Evolutionary conservation across 2,888 invertebrate genomes (phyloP).

Genomic region (Alloplasta piceator): DNA sequence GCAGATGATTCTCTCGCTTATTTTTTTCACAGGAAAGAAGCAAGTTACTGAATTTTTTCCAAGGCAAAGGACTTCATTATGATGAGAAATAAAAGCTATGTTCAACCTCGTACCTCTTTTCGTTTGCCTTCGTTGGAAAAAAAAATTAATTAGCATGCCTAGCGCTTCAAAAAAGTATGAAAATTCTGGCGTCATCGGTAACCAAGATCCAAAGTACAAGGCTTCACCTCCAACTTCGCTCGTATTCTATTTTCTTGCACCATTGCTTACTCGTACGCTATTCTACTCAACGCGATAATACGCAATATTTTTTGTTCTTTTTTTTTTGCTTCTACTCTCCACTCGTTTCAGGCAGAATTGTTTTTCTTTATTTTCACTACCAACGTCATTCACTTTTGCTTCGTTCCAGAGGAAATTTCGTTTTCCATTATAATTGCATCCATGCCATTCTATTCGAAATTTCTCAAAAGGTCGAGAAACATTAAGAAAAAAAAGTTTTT

Average conservation of each 20-base stretch:
- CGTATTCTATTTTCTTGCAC: constrained; percentile 5
- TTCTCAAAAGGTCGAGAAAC: too few relatives aligned
- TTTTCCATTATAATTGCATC: too few relatives aligned
- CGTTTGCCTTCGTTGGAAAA: constrained; percentile 2
- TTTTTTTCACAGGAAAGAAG: too few relatives aligned
- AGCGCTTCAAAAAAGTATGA: constrained; percentile 20
- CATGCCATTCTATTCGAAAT: too few relatives aligned
- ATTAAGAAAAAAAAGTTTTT: too few relatives aligned
- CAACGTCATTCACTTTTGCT: too few relatives aligned
- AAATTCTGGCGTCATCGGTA: constrained; percentile 18
- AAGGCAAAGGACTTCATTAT: not conserved
- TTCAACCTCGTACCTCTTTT: not conserved
- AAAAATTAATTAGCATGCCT: constrained; percentile 50
- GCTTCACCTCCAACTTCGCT: constrained; percentile 12
- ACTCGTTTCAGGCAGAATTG: too few relatives aligned
- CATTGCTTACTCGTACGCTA: not conserved
- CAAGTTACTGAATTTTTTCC: too few relatives aligned
- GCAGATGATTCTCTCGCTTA: too few relatives aligned
- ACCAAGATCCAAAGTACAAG: constrained; percentile 60
- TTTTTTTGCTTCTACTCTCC: constrained; percentile 87
- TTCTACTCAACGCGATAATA: constrained; percentile 2
- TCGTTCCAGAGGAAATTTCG: too few relatives aligned
- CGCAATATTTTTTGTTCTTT: constrained; percentile 19
- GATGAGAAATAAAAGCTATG: not conserved
- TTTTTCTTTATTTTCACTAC: too few relatives aligned